These are phyloP conservation scores for Prinia subflava DNA, from an alignment of 2,113 vertebrate genomes.

Conservation along the genomic window DNA sequence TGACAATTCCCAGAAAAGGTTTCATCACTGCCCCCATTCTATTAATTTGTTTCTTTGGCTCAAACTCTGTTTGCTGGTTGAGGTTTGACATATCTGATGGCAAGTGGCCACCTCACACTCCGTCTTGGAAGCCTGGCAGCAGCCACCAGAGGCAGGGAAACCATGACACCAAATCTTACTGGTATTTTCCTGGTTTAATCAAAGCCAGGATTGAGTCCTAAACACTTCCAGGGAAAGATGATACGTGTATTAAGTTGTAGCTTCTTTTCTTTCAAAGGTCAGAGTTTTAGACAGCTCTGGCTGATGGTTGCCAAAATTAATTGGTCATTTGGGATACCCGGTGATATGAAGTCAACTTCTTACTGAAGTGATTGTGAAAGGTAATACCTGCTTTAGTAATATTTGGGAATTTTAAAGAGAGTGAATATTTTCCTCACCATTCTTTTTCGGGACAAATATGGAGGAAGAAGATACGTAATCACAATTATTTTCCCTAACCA, in stretches of 20 bases:
- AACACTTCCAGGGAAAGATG: not conserved
- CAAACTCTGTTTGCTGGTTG: not conserved
- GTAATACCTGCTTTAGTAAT: not conserved
- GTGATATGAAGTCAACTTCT: not conserved
- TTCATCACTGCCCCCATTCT: not conserved
- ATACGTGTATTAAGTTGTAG: not conserved
- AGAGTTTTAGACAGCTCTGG: not conserved
- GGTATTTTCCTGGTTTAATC: not conserved
- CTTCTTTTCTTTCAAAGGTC: not conserved
- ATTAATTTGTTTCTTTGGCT: not conserved
- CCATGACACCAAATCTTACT: not conserved
- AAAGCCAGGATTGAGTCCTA: not conserved
- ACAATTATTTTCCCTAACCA: not conserved
- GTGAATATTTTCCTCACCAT: not conserved
- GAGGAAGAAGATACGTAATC: not conserved
- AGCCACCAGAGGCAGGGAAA: not conserved
- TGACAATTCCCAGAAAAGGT: not conserved
- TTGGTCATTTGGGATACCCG: not conserved
- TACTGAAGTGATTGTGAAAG: not conserved
- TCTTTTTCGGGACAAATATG: not conserved
- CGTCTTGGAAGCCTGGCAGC: not conserved
- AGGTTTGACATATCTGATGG: not conserved
- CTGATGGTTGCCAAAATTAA: not conserved
- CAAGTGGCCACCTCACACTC: fast-evolving
- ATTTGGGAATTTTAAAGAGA: not conserved